Evolutionary conservation across 1,140 invertebrate genomes (phyloP).

Genomic region (Drosophila sturtevanti): DNA sequence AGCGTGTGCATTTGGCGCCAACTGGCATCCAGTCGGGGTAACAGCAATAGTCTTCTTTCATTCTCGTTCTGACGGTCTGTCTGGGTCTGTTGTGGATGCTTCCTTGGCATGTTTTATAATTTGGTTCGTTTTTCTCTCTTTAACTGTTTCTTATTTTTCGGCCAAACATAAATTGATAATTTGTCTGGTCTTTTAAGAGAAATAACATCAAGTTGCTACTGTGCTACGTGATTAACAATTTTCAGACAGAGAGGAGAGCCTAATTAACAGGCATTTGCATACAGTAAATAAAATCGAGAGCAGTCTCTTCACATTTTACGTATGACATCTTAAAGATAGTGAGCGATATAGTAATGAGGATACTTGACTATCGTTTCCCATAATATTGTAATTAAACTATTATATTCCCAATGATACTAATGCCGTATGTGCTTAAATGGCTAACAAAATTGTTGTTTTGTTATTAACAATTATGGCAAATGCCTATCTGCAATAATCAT

Average conservation of each 20-base stretch:
- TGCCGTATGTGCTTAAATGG: too few relatives aligned
- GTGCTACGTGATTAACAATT: constrained; percentile 51
- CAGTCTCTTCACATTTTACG: constrained; percentile 29
- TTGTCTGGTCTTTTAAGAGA: constrained; percentile 42
- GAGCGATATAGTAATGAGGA: too few relatives aligned
- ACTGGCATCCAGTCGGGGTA: constrained; percentile 45
- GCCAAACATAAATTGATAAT: constrained; percentile 57
- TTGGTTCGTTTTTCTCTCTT: constrained; percentile 39
- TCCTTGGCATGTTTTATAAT: constrained; percentile 60
- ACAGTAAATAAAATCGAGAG: too few relatives aligned
- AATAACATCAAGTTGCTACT: constrained; percentile 44
- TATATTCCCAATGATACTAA: constrained; percentile 42
- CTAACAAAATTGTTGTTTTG: not conserved
- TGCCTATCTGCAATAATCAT: too few relatives aligned
- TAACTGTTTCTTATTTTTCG: constrained; percentile 5
- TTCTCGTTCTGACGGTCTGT: not conserved
- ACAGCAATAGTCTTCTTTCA: constrained; percentile 47
- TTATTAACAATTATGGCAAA: too few relatives aligned
- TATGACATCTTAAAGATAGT: too few relatives aligned
- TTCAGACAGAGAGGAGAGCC: not conserved
- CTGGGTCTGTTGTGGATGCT: constrained; percentile 28
- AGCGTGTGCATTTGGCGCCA: constrained; percentile 70
- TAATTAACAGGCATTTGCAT: constrained; percentile 35
- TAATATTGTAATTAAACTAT: constrained; percentile 74
- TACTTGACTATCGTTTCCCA: constrained; percentile 52